These are phyloP conservation scores for Alviniconcha marisindica DNA, from an alignment of 1,140 invertebrate genomes.

Conservation along the genomic window DNA sequence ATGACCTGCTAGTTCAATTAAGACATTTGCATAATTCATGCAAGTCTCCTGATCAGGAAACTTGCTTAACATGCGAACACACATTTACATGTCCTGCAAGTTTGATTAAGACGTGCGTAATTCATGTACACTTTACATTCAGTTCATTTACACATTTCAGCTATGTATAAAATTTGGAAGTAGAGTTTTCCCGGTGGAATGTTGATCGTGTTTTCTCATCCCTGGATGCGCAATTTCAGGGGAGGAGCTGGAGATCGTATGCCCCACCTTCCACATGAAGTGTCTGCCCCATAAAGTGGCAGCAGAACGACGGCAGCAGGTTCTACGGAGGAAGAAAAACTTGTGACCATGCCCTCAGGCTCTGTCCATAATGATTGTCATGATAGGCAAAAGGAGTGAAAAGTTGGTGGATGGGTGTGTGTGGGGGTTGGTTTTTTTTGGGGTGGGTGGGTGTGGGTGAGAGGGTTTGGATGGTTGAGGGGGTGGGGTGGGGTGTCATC, in stretches of 20 bases:
- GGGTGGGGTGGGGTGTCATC: too few species aligned
- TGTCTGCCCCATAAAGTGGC: conserved; percentile 44
- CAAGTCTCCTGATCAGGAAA: background rate
- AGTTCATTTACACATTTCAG: background rate
- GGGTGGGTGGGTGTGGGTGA: too few species aligned
- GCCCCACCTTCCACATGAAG: conserved; percentile 49
- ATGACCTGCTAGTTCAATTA: background rate
- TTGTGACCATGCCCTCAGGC: conserved; percentile 20
- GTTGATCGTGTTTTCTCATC: too few species aligned
- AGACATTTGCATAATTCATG: background rate
- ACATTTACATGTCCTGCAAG: background rate
- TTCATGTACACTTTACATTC: background rate
- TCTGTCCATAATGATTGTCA: too few species aligned
- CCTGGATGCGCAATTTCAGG: conserved; percentile 43
- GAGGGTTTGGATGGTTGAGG: too few species aligned
- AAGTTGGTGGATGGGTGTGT: too few species aligned
- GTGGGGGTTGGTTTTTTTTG: too few species aligned
- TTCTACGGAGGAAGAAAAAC: conserved; percentile 40
- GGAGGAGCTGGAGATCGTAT: conserved; percentile 29
- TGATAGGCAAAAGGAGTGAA: too few species aligned
- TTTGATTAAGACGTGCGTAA: background rate
- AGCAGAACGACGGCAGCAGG: conserved; percentile 15
- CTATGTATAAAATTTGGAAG: background rate
- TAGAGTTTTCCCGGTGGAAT: too few species aligned
- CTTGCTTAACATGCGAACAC: background rate